Evolutionary conservation across 2,888 invertebrate genomes (phyloP).

Genomic region (Synergus japonicus): DNA sequence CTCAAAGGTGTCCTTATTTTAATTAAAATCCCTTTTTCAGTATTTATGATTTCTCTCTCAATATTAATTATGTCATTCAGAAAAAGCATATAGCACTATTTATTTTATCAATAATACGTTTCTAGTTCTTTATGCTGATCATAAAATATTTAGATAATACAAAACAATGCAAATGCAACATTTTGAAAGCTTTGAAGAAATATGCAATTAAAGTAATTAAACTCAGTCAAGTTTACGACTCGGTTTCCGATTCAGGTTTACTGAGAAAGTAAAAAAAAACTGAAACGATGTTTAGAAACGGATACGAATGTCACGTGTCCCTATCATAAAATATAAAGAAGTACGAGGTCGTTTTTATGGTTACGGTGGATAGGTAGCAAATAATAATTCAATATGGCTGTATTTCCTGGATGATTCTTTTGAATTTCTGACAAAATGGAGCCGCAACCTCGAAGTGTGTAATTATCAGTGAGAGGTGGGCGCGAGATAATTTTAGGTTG

Average conservation of each 20-base stretch:
- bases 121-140: neutral
- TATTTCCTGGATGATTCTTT: slow-evolving; percentile 65
- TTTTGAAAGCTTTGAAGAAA: slow-evolving; percentile 35
- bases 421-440: slow-evolving; percentile 67
- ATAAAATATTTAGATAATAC: slow-evolving; percentile 20
- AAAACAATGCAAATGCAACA: neutral
- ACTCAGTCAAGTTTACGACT: neutral
- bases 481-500: slow-evolving; percentile 70
- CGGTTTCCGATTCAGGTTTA: neutral
- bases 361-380: slow-evolving; percentile 41
- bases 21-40: slow-evolving; percentile 1
- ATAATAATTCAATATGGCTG: slow-evolving; percentile 57
- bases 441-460: slow-evolving; percentile 50
- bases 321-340: slow-evolving; percentile 15
- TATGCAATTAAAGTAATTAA: slow-evolving; percentile 22
- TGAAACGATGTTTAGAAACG: slow-evolving; percentile 35
- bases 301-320: slow-evolving; percentile 41
- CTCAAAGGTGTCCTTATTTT: slow-evolving; percentile 6
- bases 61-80: neutral
- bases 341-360: slow-evolving; percentile 33
- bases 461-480: slow-evolving; percentile 54
- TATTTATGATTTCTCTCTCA: neutral
- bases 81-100: too few relatives aligned
- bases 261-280: slow-evolving; percentile 24
- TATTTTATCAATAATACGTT: neutral